These are phyloP conservation scores for Cataglyphis altisquamis DNA, from an alignment of 2,888 invertebrate species.

Conservation along the genomic window DNA sequence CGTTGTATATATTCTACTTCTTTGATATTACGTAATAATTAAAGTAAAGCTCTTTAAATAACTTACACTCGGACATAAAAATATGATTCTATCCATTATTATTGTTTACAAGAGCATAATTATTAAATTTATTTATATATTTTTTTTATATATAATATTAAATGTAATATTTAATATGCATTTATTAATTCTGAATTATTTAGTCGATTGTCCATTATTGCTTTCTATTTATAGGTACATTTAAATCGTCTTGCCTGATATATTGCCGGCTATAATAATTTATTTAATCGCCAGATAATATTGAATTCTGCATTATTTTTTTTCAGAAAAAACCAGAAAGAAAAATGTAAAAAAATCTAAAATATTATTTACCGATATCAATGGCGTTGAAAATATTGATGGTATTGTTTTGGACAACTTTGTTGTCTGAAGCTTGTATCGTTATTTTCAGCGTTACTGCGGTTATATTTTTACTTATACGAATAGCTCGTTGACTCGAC, in stretches of 20 bases:
- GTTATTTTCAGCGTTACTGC: slow-evolving; percentile 4
- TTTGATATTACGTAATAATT: not conserved
- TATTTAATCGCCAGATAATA: not conserved
- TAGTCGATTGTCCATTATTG: slow-evolving; percentile 3
- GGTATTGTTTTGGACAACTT: not conserved
- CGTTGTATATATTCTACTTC: not conserved
- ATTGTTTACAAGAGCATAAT: slow-evolving; percentile 17
- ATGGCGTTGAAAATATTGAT: not conserved
- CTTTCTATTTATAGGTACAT: not conserved
- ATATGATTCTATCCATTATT: not conserved
- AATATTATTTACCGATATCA: not conserved
- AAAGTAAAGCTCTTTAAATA: not conserved
- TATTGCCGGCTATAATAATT: slow-evolving; percentile 1
- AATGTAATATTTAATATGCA: not conserved
- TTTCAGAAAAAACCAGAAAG: not conserved
- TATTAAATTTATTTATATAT: slow-evolving; percentile 3
- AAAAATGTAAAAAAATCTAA: not conserved
- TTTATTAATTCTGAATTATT: slow-evolving; percentile 16
- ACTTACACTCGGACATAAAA: not conserved
- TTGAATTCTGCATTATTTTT: not conserved
- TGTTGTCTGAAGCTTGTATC: not conserved
- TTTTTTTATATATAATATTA: not conserved
- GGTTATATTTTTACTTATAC: slow-evolving; percentile 29
- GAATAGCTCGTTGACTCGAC: slow-evolving; percentile 33
- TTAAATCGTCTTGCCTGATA: not conserved